Conservation (phyloP, 2,113 vertebrate genomes). For the Nothoprocta pentlandii region DNA sequence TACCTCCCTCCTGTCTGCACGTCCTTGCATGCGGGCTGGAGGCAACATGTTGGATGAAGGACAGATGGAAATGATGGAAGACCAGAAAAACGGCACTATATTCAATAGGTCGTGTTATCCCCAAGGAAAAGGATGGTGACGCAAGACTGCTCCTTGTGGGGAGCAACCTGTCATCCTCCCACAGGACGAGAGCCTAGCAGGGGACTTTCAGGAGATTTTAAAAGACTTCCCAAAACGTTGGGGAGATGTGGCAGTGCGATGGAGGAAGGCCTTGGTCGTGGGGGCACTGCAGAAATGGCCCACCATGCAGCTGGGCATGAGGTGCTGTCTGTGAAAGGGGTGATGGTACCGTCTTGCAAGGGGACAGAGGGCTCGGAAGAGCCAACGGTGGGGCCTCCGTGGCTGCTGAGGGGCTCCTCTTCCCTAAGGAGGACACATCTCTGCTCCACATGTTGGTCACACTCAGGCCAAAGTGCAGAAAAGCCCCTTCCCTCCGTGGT, state of each 20-base stretch:
- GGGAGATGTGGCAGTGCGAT: accelerated
- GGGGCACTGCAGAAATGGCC: no score
- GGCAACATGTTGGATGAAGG: not conserved
- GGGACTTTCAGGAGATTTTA: not conserved
- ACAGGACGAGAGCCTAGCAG: accelerated
- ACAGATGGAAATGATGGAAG: not conserved
- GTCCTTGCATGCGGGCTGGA: not conserved
- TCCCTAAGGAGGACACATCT: not conserved
- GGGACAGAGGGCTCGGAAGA: not conserved
- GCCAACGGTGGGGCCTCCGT: accelerated
- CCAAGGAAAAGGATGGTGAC: not conserved
- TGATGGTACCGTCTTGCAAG: not conserved
- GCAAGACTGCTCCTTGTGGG: accelerated
- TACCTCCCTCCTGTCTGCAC: not conserved
- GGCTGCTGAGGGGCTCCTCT: not conserved
- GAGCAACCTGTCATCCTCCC: accelerated
- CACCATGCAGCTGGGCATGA: not conserved
- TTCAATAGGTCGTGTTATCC: not conserved
- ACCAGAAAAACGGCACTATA: accelerated
- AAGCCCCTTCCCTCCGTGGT: not conserved
- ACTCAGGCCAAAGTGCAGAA: not conserved
- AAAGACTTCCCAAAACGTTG: accelerated
- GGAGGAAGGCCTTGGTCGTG: accelerated
- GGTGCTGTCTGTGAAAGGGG: not conserved
- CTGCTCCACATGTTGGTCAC: not conserved